Percentiles rank a stretch among this genome's conserved stretches.
Evolutionary conservation across 1,140 invertebrate species (phyloP).

Genomic region (Lepidurus arcticus): DNA sequence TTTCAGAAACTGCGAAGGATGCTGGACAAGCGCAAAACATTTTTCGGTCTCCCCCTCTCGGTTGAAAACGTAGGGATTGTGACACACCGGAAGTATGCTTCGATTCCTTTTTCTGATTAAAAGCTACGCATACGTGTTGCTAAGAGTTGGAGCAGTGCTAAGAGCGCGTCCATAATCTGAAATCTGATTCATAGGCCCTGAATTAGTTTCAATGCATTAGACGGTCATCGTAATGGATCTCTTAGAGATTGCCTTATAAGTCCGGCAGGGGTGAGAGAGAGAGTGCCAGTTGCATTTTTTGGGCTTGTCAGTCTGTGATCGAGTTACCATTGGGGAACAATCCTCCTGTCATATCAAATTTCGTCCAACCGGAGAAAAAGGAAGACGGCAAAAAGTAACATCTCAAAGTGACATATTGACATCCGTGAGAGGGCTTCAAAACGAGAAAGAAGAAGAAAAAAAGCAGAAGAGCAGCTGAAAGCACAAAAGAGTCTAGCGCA

Average conservation of each 20-base stretch:
- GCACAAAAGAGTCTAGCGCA: not conserved
- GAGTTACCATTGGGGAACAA: slow-evolving; percentile 14
- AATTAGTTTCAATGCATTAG: not conserved
- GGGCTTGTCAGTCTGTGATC: slow-evolving; percentile 14
- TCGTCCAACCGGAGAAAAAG: not conserved
- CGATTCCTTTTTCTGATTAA: not conserved
- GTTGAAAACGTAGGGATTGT: not conserved
- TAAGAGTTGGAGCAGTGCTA: not conserved
- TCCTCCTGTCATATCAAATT: slow-evolving; percentile 15
- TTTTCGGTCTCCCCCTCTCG: not conserved
- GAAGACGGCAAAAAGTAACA: not conserved
- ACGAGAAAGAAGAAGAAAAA: not conserved
- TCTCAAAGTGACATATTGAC: slow-evolving; percentile 15
- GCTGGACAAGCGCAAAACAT: not conserved
- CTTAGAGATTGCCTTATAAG: not conserved
- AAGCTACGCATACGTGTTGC: not conserved
- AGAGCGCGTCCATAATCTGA: not conserved
- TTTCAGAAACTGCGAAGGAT: no score
- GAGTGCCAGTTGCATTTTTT: slow-evolving; percentile 9
- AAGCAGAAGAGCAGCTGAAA: not conserved
- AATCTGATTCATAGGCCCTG: not conserved
- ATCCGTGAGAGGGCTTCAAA: not conserved
- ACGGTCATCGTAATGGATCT: slow-evolving; percentile 15
- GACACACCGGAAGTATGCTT: not conserved
- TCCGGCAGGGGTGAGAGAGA: not conserved